These are phyloP conservation scores for Lepidochrysops patricia DNA, from an alignment of 2,888 invertebrate genomes.

Conservation along the genomic window DNA sequence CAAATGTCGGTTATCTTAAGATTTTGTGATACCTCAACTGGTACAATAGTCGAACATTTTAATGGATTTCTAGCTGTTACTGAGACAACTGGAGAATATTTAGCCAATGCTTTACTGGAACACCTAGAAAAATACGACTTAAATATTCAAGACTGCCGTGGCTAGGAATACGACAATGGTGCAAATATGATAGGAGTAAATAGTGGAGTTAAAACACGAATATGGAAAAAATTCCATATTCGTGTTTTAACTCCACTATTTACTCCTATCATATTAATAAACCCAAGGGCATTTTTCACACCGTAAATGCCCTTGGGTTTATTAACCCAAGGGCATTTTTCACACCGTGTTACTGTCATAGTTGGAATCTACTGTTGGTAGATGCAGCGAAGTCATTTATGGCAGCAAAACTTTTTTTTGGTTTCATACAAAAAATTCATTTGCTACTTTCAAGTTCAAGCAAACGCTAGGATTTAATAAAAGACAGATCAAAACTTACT, in stretches of 20 bases:
- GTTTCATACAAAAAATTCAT: constrained; percentile 17
- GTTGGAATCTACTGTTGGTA: constrained; percentile 20
- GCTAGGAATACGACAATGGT: constrained; percentile 11
- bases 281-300: no score
- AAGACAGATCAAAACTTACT: constrained; percentile 20
- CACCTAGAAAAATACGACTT: constrained; percentile 13
- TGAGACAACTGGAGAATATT: constrained; percentile 23
- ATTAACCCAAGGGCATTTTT: constrained; percentile 17
- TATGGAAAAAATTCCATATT: constrained; percentile 18
- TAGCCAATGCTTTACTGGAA: constrained; percentile 22
- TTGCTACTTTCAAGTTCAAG: constrained; percentile 17
- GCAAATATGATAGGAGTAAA: constrained; percentile 15
- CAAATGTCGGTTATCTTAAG: constrained; percentile 19
- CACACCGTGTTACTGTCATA: constrained; percentile 17
- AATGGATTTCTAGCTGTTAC: no score
- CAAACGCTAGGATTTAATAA: constrained; percentile 20
- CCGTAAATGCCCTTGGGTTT: no score
- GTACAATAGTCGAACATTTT: no score
- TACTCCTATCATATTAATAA: constrained; percentile 14
- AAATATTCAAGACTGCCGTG: constrained; percentile 13
- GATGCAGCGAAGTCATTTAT: constrained; percentile 16
- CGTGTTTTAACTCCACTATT: constrained; percentile 17
- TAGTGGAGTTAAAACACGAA: constrained; percentile 17
- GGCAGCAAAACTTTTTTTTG: constrained; percentile 14
- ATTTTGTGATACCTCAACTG: constrained; percentile 14